Base-by-base conservation (phyloP, 92 coral and sea anemone genomes). In the Umimayanthus kanabou region DNA sequence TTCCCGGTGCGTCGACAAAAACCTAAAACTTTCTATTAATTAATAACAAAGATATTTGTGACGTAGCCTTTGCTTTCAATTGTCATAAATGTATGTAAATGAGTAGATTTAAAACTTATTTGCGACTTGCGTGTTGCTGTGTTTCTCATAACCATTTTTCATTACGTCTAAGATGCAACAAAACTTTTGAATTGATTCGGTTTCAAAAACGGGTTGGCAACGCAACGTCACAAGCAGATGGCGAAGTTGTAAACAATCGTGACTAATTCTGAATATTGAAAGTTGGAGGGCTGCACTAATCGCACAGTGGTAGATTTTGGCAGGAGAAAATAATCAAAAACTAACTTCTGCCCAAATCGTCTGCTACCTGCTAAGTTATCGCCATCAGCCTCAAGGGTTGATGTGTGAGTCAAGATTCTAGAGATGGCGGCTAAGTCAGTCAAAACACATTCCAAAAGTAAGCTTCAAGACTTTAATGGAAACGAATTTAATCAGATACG, bases 391-490 rank as follows among this genome's bases (percentile, higher is more conserved):
- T 42, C 26, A 28, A 78, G 65, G 65, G 26, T 5, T 26, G 69
- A 58, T 53, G 47, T 28, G 20, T 23, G 29, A 6, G 2, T 33
- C 23, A 18, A 42, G 57, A 26, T 81, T 81, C 73, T 22, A 81
- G 75, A 40, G 71, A 61, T 81, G 75, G 29, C 57, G 85, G 33
- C 33, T 33, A 7, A 26, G 57, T 26, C 22, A 16, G 42, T 65
- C 45, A 39, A 37, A 75, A 75, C 13, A 75, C 33, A 30, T 39
- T 39, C 73, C 70, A 26, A 69, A 42, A 18, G 61, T 42, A 83
- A 83, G 78, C 87, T 83, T 83, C 87, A 83, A 83, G 39, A 47
- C 66, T 83, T 70, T 81, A 83, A 83, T 73, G 87, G 86, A 23
- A 37, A 69, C n/a, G 20, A 10, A 13, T 71, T 83, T 43, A 71